Percentiles rank a stretch among this genome's conserved stretches.
These are phyloP conservation scores for Pangasius larnaudii DNA, from an alignment of 2,797 vertebrate genomes.

Conservation along the genomic window DNA sequence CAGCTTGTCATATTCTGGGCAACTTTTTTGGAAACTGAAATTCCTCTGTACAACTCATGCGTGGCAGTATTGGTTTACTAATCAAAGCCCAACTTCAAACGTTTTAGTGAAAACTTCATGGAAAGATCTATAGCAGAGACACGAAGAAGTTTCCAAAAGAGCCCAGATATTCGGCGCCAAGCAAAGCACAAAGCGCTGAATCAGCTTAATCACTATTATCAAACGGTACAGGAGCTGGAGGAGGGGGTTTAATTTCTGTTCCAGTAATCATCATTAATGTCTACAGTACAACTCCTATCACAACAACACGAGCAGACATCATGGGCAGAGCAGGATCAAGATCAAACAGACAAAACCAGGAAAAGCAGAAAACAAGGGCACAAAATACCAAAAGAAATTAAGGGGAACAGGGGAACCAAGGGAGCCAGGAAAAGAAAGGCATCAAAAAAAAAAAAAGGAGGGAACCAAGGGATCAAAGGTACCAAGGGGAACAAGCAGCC, in stretches of 20 bases:
- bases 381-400: background rate
- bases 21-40: constrained; percentile 30
- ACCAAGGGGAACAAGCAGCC: background rate
- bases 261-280: constrained; percentile 21
- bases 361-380: background rate
- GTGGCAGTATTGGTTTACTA: constrained; percentile 36
- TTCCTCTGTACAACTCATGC: constrained; percentile 24
- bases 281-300: background rate
- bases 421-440: background rate
- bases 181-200: constrained; percentile 31
- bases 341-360: background rate
- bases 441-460: background rate
- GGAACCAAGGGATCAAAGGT: background rate
- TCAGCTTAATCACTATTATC: constrained; percentile 36
- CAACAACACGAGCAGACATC: background rate
- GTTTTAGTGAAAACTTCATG: constrained; percentile 34
- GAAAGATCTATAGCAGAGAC: constrained; percentile 40
- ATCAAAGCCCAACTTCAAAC: constrained; percentile 44
- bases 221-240: background rate
- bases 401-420: background rate
- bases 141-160: constrained; percentile 30
- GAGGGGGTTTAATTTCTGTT: background rate
- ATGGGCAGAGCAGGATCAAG: background rate
- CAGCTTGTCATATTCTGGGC: constrained; percentile 29
- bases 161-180: constrained; percentile 5